Conservation (phyloP, 2,113 vertebrate genomes). For the Gallinago undulata region DNA sequence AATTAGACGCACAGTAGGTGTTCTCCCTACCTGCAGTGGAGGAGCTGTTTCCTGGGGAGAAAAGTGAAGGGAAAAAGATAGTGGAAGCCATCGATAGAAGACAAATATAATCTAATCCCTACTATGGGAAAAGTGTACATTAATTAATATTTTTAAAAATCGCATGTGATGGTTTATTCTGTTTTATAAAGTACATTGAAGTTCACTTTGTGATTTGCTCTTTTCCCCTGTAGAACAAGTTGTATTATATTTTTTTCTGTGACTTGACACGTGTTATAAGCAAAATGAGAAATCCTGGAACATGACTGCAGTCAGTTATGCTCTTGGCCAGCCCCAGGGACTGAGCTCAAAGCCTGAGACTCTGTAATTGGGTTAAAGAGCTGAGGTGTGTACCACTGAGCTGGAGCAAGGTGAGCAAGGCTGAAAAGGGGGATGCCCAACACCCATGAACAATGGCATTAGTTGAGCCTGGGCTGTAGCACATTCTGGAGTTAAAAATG, state of each 20-base stretch:
- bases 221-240: background rate
- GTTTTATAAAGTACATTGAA: background rate
- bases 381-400: background rate
- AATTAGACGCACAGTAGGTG: slow-evolving; percentile 6
- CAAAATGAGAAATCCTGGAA: background rate
- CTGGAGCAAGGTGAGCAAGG: background rate
- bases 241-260: background rate
- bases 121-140: background rate
- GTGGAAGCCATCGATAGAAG: background rate
- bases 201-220: background rate
- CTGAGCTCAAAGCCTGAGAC: background rate
- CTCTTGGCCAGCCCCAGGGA: background rate
- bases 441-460: background rate
- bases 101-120: background rate
- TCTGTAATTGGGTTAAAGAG: background rate
- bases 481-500: background rate
- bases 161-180: background rate
- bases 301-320: background rate
- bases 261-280: background rate
- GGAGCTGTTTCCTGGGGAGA: background rate
- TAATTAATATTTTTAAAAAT: slow-evolving; percentile 4
- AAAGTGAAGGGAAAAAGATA: background rate
- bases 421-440: background rate
- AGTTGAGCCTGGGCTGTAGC: background rate
- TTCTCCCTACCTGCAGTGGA: background rate